Evolutionary conservation across 2,888 invertebrate species (phyloP).

Genomic region (Cryptocephalus moraei): DNA sequence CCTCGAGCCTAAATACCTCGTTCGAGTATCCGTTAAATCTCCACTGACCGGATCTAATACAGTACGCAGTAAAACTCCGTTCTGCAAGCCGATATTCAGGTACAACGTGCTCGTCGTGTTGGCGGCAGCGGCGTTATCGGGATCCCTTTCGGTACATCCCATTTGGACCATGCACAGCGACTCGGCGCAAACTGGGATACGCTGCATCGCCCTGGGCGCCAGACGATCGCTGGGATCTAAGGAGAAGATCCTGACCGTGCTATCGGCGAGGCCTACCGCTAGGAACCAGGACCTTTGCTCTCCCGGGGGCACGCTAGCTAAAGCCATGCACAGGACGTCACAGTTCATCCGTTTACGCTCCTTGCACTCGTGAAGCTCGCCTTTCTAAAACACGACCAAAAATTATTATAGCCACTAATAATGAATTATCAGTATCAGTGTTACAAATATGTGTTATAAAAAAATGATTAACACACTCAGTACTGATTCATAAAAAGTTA

Average conservation of each 20-base stretch:
- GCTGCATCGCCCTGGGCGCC: constrained; percentile 92
- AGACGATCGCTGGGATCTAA: constrained; percentile 95
- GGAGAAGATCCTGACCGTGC: constrained; percentile 95
- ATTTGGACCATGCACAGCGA: constrained; percentile 95
- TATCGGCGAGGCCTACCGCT: constrained; percentile 91
- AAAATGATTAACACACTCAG: too few relatives aligned
- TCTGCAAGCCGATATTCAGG: constrained; percentile 94
- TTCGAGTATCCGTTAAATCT: constrained; percentile 92
- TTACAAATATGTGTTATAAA: too few relatives aligned
- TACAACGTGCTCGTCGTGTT: constrained; percentile 69
- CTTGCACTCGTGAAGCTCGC: constrained; percentile 96
- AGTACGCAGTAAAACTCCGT: constrained; percentile 87
- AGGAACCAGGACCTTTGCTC: constrained; percentile 93
- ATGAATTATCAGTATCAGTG: too few relatives aligned
- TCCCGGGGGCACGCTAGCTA: constrained; percentile 89
- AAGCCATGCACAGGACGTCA: constrained; percentile 97
- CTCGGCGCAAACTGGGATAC: constrained; percentile 90
- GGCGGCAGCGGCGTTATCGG: constrained; percentile 48
- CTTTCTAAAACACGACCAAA: constrained; percentile 73
- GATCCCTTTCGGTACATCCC: constrained; percentile 58
- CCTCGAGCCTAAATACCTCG: constrained; percentile 79
- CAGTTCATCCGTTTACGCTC: constrained; percentile 94
- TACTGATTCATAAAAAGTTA: too few relatives aligned
- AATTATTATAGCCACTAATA: background rate
- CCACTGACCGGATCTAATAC: constrained; percentile 94